Base-by-base conservation (phyloP, 2,797 vertebrate species). In the Crocodylus rhombifer region DNA sequence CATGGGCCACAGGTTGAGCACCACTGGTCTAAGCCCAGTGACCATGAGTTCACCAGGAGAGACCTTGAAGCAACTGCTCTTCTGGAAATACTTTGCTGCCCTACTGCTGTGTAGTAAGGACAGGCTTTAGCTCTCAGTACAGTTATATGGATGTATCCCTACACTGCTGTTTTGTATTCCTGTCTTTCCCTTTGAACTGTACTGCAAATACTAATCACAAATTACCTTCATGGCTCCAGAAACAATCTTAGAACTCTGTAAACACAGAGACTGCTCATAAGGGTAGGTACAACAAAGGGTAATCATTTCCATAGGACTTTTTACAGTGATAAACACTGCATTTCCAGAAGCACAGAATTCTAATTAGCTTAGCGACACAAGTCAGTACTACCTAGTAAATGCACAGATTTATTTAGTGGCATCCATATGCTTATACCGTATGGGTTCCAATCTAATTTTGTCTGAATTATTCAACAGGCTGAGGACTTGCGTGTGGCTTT, bases 381-480 rank as follows among this genome's bases (percentile, higher is more conserved):
- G 79, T 26, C 13, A 88, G 58, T 89, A 88, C 15, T 51, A 92
- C 26, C 30, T 65, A 91, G 88, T 33, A 95, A 62, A 76, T 15
- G 7, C 17, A 14, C 13, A 81, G 1, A 33, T 82, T 77, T 87
- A 63, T 2, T 14, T 76, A 16, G 10, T 18, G 89, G 14, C 73
- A 93, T 77, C 67, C 23, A 57, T 28, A 61, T 2, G 5, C 7
- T 84, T 5, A 77, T 56, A 4, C 28, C 51, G 80, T 76, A 84
- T 94, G 18, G 9, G 82, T 4, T 3, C 14, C 33, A 67, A 14
- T 26, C 15, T 85, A 56, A 91, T 75, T 28, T 26, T 57, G 2
- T 55, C 14, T 8, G 42, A 9, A 7, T 28, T 56, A 86, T 86
- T 57, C 33, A 93, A 63, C 8, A 3, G 51, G 61, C 3, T 86